A percentile compares a stretch with the other conserved stretches of the same genome.
phyloP scores from a whole-genome alignment of 2,113 vertebrate species.

The Pampusana beccarii region DNA sequence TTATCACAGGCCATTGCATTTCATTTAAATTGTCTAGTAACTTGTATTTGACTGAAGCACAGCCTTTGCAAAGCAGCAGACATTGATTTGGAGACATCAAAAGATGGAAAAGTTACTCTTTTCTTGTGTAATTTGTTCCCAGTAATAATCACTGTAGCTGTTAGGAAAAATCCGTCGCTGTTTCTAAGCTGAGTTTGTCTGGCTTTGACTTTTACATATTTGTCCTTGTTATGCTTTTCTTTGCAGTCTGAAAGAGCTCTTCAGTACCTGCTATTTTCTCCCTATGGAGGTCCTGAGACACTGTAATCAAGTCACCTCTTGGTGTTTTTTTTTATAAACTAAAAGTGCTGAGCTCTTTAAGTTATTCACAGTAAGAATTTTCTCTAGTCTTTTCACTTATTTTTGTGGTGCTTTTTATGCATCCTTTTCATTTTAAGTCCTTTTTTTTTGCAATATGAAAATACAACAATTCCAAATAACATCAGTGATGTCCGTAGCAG shows the following conservation, averaged over 20 bases:
- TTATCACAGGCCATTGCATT: background rate
- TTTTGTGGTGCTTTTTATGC: background rate
- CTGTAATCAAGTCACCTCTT: constrained; percentile 24
- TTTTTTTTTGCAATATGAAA: background rate
- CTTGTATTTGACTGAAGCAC: background rate
- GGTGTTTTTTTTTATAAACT: background rate
- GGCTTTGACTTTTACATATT: background rate
- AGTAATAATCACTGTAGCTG: background rate
- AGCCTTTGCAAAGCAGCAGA: background rate
- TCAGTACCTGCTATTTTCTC: constrained; percentile 23
- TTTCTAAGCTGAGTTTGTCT: constrained; percentile 16
- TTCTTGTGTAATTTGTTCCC: background rate
- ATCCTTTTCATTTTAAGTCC: background rate
- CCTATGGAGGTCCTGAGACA: background rate
- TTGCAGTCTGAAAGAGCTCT: background rate
- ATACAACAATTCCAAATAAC: background rate
- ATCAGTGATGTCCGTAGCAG: fast-evolving
- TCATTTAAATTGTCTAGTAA: background rate
- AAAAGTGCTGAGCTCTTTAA: background rate
- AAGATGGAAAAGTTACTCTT: background rate
- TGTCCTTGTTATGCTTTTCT: background rate
- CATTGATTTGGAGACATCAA: background rate
- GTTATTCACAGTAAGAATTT: background rate
- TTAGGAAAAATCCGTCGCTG: background rate
- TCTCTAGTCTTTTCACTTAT: background rate